phyloP scores from a whole-genome alignment of 2,113 vertebrate species.

The Potamarius usumacintae region DNA sequence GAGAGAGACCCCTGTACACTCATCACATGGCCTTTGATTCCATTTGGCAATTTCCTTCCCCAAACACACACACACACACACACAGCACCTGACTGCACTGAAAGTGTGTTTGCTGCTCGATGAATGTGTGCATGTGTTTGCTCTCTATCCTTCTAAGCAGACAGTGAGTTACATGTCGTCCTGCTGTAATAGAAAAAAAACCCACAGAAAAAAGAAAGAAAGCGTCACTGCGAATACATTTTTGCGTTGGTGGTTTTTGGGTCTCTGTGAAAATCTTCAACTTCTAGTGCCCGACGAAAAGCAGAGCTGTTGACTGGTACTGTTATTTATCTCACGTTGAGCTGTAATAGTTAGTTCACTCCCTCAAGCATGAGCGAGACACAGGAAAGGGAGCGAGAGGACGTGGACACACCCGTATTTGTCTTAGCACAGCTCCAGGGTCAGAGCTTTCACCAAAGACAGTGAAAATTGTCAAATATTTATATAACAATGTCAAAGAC shows the following conservation, averaged over 20 bases:
- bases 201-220: neutral
- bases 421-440: slow-evolving; percentile 36
- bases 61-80: slow-evolving; percentile 28
- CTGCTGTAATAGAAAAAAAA: slow-evolving; percentile 14
- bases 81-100: slow-evolving; percentile 6
- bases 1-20: neutral
- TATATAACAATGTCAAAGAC: neutral
- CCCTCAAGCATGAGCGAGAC: neutral
- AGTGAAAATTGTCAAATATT: neutral
- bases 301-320: slow-evolving; percentile 16
- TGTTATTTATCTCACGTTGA: slow-evolving; percentile 43
- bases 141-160: slow-evolving; percentile 30
- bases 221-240: neutral
- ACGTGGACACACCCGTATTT: slow-evolving; percentile 56
- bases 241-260: neutral
- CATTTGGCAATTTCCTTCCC: neutral
- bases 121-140: slow-evolving; percentile 28
- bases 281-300: slow-evolving; percentile 20
- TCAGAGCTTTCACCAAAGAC: neutral
- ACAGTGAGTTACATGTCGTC: slow-evolving; percentile 36
- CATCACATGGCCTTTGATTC: slow-evolving; percentile 15
- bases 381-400: slow-evolving; percentile 27
- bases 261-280: slow-evolving; percentile 9
- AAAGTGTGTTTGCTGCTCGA: slow-evolving; percentile 25
- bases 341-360: slow-evolving; percentile 29